Percentiles rank a stretch among this genome's conserved stretches.
Evolutionary conservation across 2,888 invertebrate genomes (phyloP).

Genomic region (Alloplasta piceator): DNA sequence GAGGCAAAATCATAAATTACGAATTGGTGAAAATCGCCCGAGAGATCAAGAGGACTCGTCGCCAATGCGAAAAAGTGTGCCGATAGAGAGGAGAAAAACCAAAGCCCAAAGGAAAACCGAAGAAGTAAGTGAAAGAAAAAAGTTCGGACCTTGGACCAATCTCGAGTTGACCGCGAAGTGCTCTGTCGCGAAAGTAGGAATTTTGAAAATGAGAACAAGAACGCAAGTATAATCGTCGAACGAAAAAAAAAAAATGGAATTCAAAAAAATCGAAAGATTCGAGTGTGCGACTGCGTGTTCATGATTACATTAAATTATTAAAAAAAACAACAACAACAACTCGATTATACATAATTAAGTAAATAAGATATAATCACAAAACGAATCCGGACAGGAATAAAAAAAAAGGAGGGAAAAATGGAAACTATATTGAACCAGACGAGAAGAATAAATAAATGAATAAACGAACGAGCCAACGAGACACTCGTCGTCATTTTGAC

Average conservation of each 20-base stretch:
- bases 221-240: conserved; percentile 2
- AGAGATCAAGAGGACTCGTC: not conserved
- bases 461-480: conserved; percentile 46
- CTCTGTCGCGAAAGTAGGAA: conserved; percentile 37
- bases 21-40: conserved; percentile 1
- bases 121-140: conserved; percentile 32
- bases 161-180: conserved; percentile 43
- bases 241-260: conserved; percentile 22
- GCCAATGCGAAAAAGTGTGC: not conserved
- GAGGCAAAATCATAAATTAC: not conserved
- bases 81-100: not conserved
- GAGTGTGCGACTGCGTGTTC: conserved; percentile 81
- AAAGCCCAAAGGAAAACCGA: conserved; percentile 14
- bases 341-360: conserved; percentile 60
- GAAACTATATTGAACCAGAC: conserved; percentile 32
- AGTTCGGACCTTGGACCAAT: conserved; percentile 59
- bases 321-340: conserved; percentile 34
- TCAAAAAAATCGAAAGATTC: conserved; percentile 55
- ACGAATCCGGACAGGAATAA: conserved; percentile 24
- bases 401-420: conserved; percentile 17
- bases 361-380: conserved; percentile 56
- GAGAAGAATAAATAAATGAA: conserved; percentile 41
- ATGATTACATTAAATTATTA: conserved; percentile 69
- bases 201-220: conserved; percentile 20
- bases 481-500: conserved; percentile 48